phyloP scores from a whole-genome alignment of 2,888 invertebrate genomes.

The Blastobasis adustella region DNA sequence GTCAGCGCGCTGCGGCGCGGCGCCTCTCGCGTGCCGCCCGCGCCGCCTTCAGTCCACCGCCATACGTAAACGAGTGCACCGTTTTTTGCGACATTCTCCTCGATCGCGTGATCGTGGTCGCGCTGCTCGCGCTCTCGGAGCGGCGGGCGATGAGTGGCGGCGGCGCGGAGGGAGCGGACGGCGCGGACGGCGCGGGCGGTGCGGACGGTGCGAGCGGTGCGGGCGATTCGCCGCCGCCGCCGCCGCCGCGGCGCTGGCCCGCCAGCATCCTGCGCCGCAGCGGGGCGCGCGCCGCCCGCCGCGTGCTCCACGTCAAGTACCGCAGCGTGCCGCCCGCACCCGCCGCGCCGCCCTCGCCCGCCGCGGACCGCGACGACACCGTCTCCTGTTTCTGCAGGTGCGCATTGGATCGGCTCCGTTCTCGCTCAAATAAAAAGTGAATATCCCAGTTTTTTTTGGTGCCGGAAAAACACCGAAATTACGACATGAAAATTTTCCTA shows the following conservation, averaged over 20 bases:
- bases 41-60: constrained; percentile 27
- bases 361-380: constrained; percentile 77
- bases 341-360: constrained; percentile 18
- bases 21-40: constrained; percentile 21
- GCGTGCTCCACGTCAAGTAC: constrained; percentile 56
- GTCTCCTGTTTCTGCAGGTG: constrained; percentile 90
- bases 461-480: no score
- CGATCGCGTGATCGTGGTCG: not conserved
- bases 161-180: constrained; percentile 20
- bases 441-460: no score
- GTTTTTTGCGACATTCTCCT: constrained; percentile 22
- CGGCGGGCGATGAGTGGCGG: constrained; percentile 37
- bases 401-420: constrained; percentile 16
- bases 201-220: constrained; percentile 11
- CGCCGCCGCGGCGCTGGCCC: constrained; percentile 52
- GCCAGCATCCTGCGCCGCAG: constrained; percentile 52
- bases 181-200: constrained; percentile 23
- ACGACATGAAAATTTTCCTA: no score
- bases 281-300: constrained; percentile 50
- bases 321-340: constrained; percentile 46
- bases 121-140: constrained; percentile 30
- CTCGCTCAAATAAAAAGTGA: no score
- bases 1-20: constrained; percentile 27
- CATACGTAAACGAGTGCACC: constrained; percentile 37
- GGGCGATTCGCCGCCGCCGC: constrained; percentile 24